Evolutionary conservation across 2,888 invertebrate species (phyloP).

Genomic region (Leptinotarsa juncta): DNA sequence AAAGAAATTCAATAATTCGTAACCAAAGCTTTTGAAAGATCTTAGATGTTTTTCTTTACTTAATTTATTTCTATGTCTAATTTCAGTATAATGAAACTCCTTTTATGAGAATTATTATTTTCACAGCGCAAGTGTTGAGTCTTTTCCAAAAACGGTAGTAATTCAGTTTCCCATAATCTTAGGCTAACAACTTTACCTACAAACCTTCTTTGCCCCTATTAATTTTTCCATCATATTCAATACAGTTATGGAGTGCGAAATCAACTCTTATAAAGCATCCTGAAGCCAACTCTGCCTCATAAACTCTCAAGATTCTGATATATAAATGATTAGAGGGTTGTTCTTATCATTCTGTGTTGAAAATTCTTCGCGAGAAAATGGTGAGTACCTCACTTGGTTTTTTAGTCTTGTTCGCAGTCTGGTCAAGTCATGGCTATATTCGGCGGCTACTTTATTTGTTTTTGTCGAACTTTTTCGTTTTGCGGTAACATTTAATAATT

Average conservation of each 20-base stretch:
- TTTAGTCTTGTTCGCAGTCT: slow-evolving; percentile 13
- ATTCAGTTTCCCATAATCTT: too few species aligned
- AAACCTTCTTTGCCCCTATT: neutral
- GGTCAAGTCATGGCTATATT: neutral
- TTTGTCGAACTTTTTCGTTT: slow-evolving; percentile 5
- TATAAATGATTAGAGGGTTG: slow-evolving; percentile 51
- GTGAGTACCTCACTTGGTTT: slow-evolving; percentile 46
- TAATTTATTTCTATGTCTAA: too few species aligned
- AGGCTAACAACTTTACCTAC: too few species aligned
- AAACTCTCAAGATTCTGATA: slow-evolving; percentile 37
- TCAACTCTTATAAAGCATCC: slow-evolving; percentile 10
- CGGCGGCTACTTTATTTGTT: slow-evolving; percentile 6
- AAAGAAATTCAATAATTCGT: too few species aligned
- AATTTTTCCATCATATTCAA: neutral
- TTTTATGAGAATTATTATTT: too few species aligned
- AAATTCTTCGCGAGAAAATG: slow-evolving; percentile 50
- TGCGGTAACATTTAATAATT: slow-evolving; percentile 5
- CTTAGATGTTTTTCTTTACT: too few species aligned
- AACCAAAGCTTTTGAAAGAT: too few species aligned
- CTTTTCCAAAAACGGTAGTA: too few species aligned
- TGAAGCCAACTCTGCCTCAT: slow-evolving; percentile 33
- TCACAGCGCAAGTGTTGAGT: too few species aligned
- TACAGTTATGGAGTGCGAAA: neutral
- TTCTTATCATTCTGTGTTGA: slow-evolving; percentile 49
- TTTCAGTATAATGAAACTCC: too few species aligned